phyloP scores from a whole-genome alignment of 2,113 vertebrate species.

The Sturnus vulgaris region DNA sequence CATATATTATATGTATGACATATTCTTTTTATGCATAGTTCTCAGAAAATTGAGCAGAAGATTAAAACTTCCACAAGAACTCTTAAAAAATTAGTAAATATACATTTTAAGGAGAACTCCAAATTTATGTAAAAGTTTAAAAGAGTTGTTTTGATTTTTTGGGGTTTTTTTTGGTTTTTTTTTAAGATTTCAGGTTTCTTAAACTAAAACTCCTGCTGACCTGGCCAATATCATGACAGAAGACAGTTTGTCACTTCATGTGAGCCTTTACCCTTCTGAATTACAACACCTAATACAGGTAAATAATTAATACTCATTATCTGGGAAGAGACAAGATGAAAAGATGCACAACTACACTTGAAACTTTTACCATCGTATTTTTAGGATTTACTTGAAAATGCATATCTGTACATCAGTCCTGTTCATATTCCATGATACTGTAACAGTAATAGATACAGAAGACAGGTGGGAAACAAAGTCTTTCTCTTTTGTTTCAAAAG shows the following conservation, averaged over 20 bases:
- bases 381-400: constrained; percentile 55
- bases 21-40: neutral
- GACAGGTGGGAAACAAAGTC: constrained; percentile 41
- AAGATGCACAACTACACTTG: constrained; percentile 20
- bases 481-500: constrained; percentile 53
- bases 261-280: neutral
- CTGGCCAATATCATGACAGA: neutral
- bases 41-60: constrained; percentile 3
- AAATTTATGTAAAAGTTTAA: neutral
- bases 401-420: constrained; percentile 10
- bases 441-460: constrained; percentile 59
- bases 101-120: neutral
- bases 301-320: neutral
- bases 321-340: neutral
- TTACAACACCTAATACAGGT: neutral
- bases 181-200: neutral
- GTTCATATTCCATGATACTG: constrained; percentile 41
- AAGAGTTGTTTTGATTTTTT: neutral
- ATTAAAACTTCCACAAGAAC: constrained; percentile 7
- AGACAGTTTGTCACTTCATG: neutral
- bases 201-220: neutral
- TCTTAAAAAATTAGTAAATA: neutral
- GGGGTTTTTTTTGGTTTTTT: neutral
- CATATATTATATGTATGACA: neutral
- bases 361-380: constrained; percentile 27